These are phyloP conservation scores for Plectropomus leopardus DNA, from an alignment of 2,113 vertebrate species.

Conservation along the genomic window DNA sequence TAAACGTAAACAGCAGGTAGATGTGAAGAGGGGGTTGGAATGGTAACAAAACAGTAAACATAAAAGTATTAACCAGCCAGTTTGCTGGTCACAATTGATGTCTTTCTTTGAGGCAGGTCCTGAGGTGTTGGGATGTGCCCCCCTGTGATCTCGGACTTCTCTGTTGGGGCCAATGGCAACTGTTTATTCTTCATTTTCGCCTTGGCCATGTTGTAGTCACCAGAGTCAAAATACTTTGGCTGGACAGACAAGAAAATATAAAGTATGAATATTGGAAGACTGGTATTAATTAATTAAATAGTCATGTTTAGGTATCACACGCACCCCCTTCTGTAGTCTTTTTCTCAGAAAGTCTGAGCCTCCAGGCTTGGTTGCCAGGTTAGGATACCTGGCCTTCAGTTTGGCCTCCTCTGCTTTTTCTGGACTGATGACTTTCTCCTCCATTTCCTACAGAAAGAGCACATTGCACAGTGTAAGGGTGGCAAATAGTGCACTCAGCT, in stretches of 20 bases:
- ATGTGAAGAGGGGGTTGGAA: slow-evolving; percentile 86
- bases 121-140: slow-evolving; percentile 99
- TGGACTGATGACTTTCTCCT: slow-evolving; percentile 95
- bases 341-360: slow-evolving; percentile 97
- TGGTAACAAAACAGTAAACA: slow-evolving; percentile 84
- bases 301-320: slow-evolving; percentile 8
- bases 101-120: slow-evolving; percentile 97
- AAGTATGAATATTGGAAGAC: background rate
- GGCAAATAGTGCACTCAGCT: background rate
- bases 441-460: slow-evolving; percentile 90
- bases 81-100: slow-evolving; percentile 97
- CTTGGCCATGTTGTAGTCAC: slow-evolving; percentile 99
- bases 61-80: slow-evolving; percentile 92
- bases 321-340: slow-evolving; percentile 96
- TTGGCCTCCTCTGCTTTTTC: slow-evolving; percentile 97
- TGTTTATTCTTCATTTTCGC: slow-evolving; percentile 99
- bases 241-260: slow-evolving; percentile 66
- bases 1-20: slow-evolving; percentile 68
- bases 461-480: background rate
- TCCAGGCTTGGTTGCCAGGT: slow-evolving; percentile 93
- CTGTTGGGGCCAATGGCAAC: slow-evolving; percentile 90
- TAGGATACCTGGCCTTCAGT: slow-evolving; percentile 95
- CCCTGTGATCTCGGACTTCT: slow-evolving; percentile 97
- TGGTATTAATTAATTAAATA: background rate
- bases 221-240: slow-evolving; percentile 99